Conservation (phyloP, 2,888 invertebrate species). For the Teleogryllus oceanicus region DNA sequence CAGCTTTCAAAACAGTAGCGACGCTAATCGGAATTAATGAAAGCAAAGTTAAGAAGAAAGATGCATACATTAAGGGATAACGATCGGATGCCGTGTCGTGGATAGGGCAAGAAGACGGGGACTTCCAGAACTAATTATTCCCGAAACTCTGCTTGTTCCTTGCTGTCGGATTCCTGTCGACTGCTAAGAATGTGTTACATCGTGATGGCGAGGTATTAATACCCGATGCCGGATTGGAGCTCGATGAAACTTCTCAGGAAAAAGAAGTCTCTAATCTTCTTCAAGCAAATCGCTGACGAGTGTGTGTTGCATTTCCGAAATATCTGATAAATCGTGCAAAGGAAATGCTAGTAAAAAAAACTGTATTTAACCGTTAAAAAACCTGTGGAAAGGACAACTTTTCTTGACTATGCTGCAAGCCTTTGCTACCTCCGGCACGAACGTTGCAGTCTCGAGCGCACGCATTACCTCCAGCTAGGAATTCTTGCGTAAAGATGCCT, state of each 20-base stretch:
- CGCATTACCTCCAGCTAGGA: no score
- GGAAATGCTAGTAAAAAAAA: no score
- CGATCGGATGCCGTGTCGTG: background rate
- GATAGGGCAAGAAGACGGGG: background rate
- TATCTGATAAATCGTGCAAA: no score
- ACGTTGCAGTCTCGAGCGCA: no score
- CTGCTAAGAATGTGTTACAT: background rate
- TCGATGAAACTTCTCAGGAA: background rate
- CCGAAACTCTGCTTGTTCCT: background rate
- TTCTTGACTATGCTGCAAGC: no score
- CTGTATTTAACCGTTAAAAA: background rate
- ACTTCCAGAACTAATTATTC: background rate
- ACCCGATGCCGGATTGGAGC: background rate
- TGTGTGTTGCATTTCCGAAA: background rate
- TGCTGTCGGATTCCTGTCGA: background rate
- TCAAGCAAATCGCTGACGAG: background rate
- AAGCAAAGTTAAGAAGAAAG: background rate
- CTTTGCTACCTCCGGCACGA: no score
- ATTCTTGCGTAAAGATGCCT: no score
- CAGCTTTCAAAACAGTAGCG: conserved; percentile 1
- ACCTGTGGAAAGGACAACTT: no score
- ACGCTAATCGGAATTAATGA: conserved; percentile 7
- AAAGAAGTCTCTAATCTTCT: background rate
- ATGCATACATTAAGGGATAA: conserved; percentile 11
- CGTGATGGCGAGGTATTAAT: no score